Evolutionary conservation across 2,797 vertebrate genomes (phyloP).

Genomic region (Decapterus maruadsi): DNA sequence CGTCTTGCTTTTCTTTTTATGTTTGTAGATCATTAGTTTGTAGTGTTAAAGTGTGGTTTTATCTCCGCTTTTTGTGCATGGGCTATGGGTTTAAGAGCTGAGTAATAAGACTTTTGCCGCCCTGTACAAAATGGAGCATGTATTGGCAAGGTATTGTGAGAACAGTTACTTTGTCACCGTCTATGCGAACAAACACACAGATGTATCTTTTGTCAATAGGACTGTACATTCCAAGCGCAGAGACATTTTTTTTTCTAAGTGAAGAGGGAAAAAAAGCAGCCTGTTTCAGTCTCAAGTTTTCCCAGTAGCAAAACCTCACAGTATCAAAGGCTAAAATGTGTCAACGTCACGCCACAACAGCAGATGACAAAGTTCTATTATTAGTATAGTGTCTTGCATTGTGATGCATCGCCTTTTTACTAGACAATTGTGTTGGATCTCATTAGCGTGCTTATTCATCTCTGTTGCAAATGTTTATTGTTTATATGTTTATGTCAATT

Average conservation of each 20-base stretch:
- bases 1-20: background rate
- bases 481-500: conserved; percentile 56
- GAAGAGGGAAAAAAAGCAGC: background rate
- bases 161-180: conserved; percentile 52
- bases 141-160: conserved; percentile 33
- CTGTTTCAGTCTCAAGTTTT: conserved; percentile 49
- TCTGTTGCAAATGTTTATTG: conserved; percentile 39
- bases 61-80: conserved; percentile 11
- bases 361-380: conserved; percentile 65
- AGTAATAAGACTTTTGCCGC: conserved; percentile 14
- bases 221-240: background rate
- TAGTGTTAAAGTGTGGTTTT: conserved; percentile 13
- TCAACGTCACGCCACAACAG: conserved; percentile 57
- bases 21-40: conserved; percentile 37
- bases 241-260: conserved; percentile 20
- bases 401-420: conserved; percentile 44
- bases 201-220: conserved; percentile 31
- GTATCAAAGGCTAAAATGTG: conserved; percentile 71
- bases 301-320: conserved; percentile 30
- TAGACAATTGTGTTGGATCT: conserved; percentile 45
- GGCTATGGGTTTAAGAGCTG: conserved; percentile 16
- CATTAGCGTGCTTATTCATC: conserved; percentile 56
- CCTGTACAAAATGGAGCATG: background rate
- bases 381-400: conserved; percentile 52
- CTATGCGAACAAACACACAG: conserved; percentile 33